Evolutionary conservation across 2,113 vertebrate genomes (phyloP).

Genomic region (Corydoras maculifer): DNA sequence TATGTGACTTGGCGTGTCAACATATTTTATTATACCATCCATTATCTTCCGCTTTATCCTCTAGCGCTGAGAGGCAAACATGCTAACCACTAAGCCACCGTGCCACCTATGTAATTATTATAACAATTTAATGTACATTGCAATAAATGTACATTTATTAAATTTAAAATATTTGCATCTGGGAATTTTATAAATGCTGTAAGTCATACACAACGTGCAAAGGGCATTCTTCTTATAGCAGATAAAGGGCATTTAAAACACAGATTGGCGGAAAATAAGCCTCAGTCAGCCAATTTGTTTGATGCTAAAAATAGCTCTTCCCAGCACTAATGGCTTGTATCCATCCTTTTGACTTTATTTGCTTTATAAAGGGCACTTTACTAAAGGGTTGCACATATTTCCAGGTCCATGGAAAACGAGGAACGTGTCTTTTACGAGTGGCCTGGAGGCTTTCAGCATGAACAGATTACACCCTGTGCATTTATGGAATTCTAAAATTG

Average conservation of each 20-base stretch:
- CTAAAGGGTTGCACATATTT: background rate
- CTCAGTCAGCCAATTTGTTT: conserved; percentile 1
- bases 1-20: too few relatives aligned
- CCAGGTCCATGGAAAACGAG: background rate
- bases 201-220: too few relatives aligned
- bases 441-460: background rate
- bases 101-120: too few relatives aligned
- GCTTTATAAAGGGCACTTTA: conserved; percentile 1
- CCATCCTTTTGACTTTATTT: background rate
- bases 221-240: too few relatives aligned
- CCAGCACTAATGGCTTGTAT: conserved; percentile 4
- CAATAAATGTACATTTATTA: too few relatives aligned
- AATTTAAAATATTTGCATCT: too few relatives aligned
- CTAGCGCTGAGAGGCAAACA: too few relatives aligned
- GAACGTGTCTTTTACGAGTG: background rate
- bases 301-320: conserved; percentile 18
- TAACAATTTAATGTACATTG: too few relatives aligned
- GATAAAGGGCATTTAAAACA: background rate
- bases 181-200: too few relatives aligned
- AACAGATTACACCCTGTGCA: background rate
- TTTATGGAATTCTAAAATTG: background rate
- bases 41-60: too few relatives aligned
- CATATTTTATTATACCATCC: too few relatives aligned
- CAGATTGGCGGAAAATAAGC: background rate
- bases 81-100: too few relatives aligned